Evolutionary conservation across 2,113 vertebrate species (phyloP).

Genomic region (Nannobrachium achirus): DNA sequence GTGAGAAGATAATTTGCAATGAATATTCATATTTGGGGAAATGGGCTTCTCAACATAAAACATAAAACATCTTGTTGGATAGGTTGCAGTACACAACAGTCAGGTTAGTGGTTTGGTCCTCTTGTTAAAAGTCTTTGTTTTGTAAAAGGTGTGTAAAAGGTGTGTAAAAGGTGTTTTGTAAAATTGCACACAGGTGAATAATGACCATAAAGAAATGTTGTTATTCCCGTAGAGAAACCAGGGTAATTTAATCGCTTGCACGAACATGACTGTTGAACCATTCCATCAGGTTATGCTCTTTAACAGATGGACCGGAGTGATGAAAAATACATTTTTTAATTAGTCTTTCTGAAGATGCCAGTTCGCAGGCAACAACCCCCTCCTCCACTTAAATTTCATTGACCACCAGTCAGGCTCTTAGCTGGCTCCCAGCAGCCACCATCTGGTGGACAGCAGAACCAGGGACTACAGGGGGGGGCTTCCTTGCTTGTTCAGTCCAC

Average conservation of each 20-base stretch:
- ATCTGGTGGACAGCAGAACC: slow-evolving; percentile 84
- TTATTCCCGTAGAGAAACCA: slow-evolving; percentile 53
- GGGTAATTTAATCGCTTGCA: slow-evolving; percentile 56
- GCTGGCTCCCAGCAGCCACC: slow-evolving; percentile 85
- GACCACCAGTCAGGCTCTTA: slow-evolving; percentile 72
- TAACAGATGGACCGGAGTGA: slow-evolving; percentile 88
- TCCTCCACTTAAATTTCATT: slow-evolving; percentile 83
- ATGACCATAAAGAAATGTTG: slow-evolving; percentile 51
- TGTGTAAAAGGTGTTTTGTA: slow-evolving; percentile 36
- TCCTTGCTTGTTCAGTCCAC: slow-evolving; percentile 72
- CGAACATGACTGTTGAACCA: slow-evolving; percentile 69
- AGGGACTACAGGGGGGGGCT: slow-evolving; percentile 16
- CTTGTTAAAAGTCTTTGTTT: slow-evolving; percentile 24
- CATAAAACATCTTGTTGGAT: slow-evolving; percentile 41
- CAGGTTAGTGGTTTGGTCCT: slow-evolving; percentile 54
- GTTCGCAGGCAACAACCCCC: slow-evolving; percentile 77
- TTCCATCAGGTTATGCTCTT: slow-evolving; percentile 77
- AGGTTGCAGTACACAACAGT: slow-evolving; percentile 31
- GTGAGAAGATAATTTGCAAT: slow-evolving; percentile 60
- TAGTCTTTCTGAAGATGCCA: slow-evolving; percentile 86
- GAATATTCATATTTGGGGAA: slow-evolving; percentile 65
- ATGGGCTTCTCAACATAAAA: slow-evolving; percentile 44
- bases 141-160: slow-evolving; percentile 35
- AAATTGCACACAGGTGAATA: slow-evolving; percentile 51
- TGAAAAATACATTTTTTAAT: slow-evolving; percentile 88